phyloP scores from a whole-genome alignment of 2,797 vertebrate genomes.

The Leucoraja ocellata region DNA sequence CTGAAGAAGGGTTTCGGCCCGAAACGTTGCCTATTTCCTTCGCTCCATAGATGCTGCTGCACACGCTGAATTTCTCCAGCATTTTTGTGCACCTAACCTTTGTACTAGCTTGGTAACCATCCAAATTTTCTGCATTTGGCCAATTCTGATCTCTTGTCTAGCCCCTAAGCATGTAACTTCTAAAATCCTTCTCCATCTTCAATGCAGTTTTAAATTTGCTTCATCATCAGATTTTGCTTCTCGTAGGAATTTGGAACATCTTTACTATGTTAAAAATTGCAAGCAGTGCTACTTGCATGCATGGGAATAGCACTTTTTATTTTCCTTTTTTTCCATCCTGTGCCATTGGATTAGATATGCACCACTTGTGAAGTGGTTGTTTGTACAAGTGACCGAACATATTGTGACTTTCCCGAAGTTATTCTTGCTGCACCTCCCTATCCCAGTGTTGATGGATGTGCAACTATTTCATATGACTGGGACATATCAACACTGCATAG shows the following conservation, averaged over 20 bases:
- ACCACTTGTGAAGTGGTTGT: background rate
- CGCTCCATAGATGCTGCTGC: too few relatives aligned
- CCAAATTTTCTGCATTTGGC: too few relatives aligned
- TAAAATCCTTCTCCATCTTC: background rate
- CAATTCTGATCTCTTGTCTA: too few relatives aligned
- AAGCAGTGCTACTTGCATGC: background rate
- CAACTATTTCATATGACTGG: background rate
- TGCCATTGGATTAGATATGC: too few relatives aligned
- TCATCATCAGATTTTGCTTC: background rate
- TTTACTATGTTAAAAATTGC: background rate
- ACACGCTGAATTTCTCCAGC: too few relatives aligned
- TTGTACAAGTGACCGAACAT: background rate
- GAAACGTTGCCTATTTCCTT: too few relatives aligned
- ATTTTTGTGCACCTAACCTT: background rate
- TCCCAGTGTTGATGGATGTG: background rate
- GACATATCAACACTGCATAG: background rate
- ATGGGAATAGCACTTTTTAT: background rate
- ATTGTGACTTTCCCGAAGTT: background rate
- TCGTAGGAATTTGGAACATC: background rate
- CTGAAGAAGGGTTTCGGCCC: too few relatives aligned
- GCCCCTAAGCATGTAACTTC: background rate
- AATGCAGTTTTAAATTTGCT: background rate
- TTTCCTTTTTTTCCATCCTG: background rate
- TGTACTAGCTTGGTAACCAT: too few relatives aligned
- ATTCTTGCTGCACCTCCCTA: background rate